A percentile compares a stretch with the other conserved stretches of the same genome.
These are phyloP conservation scores for Ctenicera cuprea DNA, from an alignment of 2,888 invertebrate species.

Conservation along the genomic window DNA sequence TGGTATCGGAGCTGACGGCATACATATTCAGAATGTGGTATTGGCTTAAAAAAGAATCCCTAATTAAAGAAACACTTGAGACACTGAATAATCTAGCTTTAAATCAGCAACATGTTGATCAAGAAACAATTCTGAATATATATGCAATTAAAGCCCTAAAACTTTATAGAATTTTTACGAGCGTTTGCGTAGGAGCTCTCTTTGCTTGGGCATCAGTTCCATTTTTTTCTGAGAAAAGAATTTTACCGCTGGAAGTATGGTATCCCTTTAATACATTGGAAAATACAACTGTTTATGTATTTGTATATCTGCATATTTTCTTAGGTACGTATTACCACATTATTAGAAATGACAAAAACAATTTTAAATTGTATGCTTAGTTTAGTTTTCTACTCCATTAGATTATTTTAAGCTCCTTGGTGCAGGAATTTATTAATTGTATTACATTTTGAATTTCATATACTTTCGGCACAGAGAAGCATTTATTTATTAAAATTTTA, in stretches of 20 bases:
- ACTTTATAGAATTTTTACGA: not conserved
- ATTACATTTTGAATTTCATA: too few relatives aligned
- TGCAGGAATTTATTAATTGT: too few relatives aligned
- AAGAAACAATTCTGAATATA: not conserved
- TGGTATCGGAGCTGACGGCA: slow-evolving; percentile 17
- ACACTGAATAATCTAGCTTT: not conserved
- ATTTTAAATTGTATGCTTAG: too few relatives aligned
- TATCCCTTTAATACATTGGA: slow-evolving; percentile 70
- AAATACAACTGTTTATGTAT: slow-evolving; percentile 3
- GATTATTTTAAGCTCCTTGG: too few relatives aligned
- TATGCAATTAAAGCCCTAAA: not conserved
- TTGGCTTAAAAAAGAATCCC: slow-evolving; percentile 9
- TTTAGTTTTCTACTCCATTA: too few relatives aligned
- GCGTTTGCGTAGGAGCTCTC: not conserved
- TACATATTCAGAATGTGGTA: slow-evolving; percentile 10
- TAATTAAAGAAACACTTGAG: not conserved
- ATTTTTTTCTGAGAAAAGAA: slow-evolving; percentile 34
- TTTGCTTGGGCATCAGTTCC: slow-evolving; percentile 28
- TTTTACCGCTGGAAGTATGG: slow-evolving; percentile 61
- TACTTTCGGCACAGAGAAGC: too few relatives aligned
- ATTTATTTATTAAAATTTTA: too few relatives aligned
- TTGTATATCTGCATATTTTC: slow-evolving; percentile 17
- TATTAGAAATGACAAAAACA: too few relatives aligned
- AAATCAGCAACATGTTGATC: not conserved
- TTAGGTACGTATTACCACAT: slow-evolving; percentile 12